Conservation (phyloP, 2,113 vertebrate species). For the Catharus minimus region DNA sequence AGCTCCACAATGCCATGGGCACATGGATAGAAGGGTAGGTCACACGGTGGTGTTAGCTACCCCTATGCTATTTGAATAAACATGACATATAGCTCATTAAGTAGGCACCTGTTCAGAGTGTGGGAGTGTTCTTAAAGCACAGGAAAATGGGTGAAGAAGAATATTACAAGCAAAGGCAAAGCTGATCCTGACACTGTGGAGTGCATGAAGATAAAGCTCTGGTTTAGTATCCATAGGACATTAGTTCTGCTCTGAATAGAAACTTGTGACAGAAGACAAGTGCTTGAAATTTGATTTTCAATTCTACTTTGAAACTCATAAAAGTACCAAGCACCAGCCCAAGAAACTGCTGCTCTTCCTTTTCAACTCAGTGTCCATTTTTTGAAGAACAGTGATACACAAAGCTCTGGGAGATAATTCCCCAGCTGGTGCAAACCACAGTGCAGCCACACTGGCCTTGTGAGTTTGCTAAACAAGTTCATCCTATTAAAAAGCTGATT, state of each 20-base stretch:
- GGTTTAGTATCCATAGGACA: not conserved
- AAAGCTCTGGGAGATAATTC: not conserved
- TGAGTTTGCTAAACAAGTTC: not conserved
- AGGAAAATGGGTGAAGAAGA: not conserved
- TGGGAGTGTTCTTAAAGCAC: not conserved
- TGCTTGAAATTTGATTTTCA: slow-evolving; percentile 21
- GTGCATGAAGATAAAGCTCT: not conserved
- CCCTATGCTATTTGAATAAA: not conserved
- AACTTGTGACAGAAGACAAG: slow-evolving; percentile 4
- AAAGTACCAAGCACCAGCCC: not conserved
- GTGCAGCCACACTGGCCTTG: not conserved
- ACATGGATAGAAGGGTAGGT: not conserved
- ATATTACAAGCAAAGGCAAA: not conserved
- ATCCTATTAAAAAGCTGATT: not conserved
- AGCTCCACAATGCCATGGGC: not conserved
- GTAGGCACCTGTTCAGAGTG: not conserved
- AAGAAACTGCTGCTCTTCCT: not conserved
- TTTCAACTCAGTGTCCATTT: not conserved
- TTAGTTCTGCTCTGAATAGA: slow-evolving; percentile 17
- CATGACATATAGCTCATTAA: not conserved
- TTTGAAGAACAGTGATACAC: not conserved
- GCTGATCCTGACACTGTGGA: not conserved
- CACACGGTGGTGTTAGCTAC: not conserved
- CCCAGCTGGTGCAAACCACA: not conserved
- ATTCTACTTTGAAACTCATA: slow-evolving; percentile 45